Evolutionary conservation across 2,797 vertebrate genomes (phyloP).

Genomic region (Sebastes miniatus): DNA sequence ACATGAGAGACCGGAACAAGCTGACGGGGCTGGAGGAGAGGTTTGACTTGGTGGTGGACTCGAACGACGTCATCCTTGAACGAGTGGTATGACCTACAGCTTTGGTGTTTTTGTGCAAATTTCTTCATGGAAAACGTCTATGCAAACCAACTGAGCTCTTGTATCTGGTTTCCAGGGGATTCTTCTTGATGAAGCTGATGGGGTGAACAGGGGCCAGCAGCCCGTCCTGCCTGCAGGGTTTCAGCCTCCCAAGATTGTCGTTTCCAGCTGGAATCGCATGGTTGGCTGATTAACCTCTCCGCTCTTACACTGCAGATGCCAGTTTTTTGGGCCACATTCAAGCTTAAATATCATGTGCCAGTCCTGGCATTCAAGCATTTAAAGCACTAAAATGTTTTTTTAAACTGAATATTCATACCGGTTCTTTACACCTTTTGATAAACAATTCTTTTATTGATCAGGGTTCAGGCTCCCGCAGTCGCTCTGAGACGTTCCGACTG

Average conservation of each 20-base stretch:
- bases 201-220: conserved; percentile 91
- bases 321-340: conserved; percentile 19
- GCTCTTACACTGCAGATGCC: neutral
- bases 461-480: conserved; percentile 80
- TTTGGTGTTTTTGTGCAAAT: neutral
- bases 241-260: conserved; percentile 90
- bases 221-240: conserved; percentile 92
- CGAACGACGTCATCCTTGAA: conserved; percentile 94
- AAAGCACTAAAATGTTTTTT: neutral
- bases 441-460: conserved; percentile 56
- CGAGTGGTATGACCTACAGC: conserved; percentile 86
- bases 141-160: neutral
- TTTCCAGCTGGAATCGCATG: conserved; percentile 99
- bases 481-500: conserved; percentile 89
- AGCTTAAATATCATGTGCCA: conserved; percentile 9
- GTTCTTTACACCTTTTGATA: neutral
- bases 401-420: neutral
- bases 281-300: conserved; percentile 72
- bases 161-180: conserved; percentile 84
- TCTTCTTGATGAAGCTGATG: conserved; percentile 92
- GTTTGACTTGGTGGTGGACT: conserved; percentile 93
- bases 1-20: conserved; percentile 83
- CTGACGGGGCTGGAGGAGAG: conserved; percentile 91
- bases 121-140: neutral
- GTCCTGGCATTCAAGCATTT: neutral